phyloP scores from a whole-genome alignment of 1,140 invertebrate species.

The Pemphigus obesinymphae region DNA sequence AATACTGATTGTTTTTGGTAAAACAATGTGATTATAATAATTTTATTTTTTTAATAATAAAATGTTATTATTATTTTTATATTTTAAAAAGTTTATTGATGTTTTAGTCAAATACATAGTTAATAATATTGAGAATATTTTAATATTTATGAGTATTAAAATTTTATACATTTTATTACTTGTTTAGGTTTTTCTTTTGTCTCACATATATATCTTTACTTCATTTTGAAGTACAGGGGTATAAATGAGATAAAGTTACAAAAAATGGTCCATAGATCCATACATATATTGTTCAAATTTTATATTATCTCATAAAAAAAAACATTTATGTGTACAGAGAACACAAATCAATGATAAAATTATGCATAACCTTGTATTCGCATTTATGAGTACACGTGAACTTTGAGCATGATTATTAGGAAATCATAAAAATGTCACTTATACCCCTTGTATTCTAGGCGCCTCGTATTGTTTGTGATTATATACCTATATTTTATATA shows the following conservation, averaged over 20 bases:
- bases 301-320: background rate
- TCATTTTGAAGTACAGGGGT: background rate
- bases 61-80: background rate
- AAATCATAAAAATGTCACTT: background rate
- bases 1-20: too few relatives aligned
- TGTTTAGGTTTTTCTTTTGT: too few relatives aligned
- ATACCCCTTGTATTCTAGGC: background rate
- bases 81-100: too few relatives aligned
- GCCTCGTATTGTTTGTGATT: too few relatives aligned
- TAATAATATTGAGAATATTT: too few relatives aligned
- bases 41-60: background rate
- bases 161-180: too few relatives aligned
- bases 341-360: background rate
- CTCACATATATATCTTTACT: background rate
- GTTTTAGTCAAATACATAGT: too few relatives aligned
- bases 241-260: background rate
- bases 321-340: background rate
- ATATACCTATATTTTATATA: too few relatives aligned
- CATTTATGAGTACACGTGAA: background rate
- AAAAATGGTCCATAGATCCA: background rate
- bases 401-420: background rate
- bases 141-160: too few relatives aligned
- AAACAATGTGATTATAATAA: too few relatives aligned
- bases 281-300: background rate
- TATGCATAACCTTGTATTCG: background rate